Percentiles rank a stretch among this genome's conserved stretches.
Conservation (phyloP, 1,140 invertebrate species). For the Brachionus calyciflorus region DNA sequence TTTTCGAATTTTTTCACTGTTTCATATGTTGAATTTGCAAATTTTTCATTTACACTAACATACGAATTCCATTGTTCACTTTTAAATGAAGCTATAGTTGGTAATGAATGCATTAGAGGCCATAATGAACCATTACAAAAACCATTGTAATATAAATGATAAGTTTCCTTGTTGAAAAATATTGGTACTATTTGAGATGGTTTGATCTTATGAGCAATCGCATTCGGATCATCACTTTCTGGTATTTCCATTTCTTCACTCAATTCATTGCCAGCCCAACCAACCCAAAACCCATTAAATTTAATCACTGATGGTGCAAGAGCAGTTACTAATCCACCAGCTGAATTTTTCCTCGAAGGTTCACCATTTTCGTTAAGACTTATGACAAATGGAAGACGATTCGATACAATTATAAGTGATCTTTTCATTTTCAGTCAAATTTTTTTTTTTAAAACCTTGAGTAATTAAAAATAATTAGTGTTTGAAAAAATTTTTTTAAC, state of each 20-base stretch:
- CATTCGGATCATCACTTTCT: slow-evolving; percentile 78
- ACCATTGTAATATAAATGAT: slow-evolving; percentile 83
- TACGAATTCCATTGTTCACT: slow-evolving; percentile 76
- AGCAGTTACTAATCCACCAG: slow-evolving; percentile 78
- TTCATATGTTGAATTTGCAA: slow-evolving; percentile 73
- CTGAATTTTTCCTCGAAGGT: background rate
- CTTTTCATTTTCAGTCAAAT: slow-evolving; percentile 8
- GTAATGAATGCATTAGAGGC: slow-evolving; percentile 87
- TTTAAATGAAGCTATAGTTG: slow-evolving; percentile 73
- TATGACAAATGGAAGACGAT: slow-evolving; percentile 24
- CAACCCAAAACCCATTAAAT: slow-evolving; percentile 79
- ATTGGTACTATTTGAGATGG: slow-evolving; percentile 76
- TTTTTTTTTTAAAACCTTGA: background rate
- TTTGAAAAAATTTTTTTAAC: too few relatives aligned
- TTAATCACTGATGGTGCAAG: slow-evolving; percentile 82
- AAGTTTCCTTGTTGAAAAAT: slow-evolving; percentile 70
- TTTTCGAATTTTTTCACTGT: slow-evolving; percentile 60
- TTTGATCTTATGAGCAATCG: slow-evolving; percentile 72
- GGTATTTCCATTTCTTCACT: slow-evolving; percentile 71
- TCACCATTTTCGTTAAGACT: slow-evolving; percentile 22
- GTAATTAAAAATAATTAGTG: too few relatives aligned
- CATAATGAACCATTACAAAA: slow-evolving; percentile 87
- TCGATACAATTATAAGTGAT: slow-evolving; percentile 28
- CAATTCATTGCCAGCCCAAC: slow-evolving; percentile 73
- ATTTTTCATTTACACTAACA: slow-evolving; percentile 74